These are phyloP conservation scores for Dipodomys spectabilis DNA, from an alignment of 2,113 vertebrate genomes.

Conservation along the genomic window DNA sequence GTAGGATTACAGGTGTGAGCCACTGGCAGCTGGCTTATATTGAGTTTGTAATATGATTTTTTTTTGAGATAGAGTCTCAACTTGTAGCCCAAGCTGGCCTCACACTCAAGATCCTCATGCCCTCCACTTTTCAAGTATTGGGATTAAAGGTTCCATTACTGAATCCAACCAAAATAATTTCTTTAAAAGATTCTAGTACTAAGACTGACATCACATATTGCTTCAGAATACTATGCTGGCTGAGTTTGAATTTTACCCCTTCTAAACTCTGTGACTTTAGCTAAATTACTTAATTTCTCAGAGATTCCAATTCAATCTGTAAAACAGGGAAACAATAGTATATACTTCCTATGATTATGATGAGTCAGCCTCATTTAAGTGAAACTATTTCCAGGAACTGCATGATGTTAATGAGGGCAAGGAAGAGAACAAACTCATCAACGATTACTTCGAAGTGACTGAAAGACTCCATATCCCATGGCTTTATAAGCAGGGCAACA, in stretches of 20 bases:
- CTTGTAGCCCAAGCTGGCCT: too few relatives aligned
- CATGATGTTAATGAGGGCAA: background rate
- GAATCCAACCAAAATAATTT: background rate
- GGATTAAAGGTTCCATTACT: too few relatives aligned
- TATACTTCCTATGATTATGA: background rate
- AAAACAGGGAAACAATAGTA: background rate
- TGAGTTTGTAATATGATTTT: too few relatives aligned
- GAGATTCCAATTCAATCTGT: background rate
- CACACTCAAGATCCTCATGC: too few relatives aligned
- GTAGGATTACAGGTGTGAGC: too few relatives aligned
- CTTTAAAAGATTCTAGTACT: constrained; percentile 17
- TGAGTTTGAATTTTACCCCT: background rate
- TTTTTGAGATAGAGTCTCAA: too few relatives aligned
- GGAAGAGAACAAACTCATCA: background rate
- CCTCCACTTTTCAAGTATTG: too few relatives aligned
- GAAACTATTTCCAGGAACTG: background rate
- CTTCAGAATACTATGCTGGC: background rate
- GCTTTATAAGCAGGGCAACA: background rate
- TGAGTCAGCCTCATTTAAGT: background rate
- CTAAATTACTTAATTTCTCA: background rate
- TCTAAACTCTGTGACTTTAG: background rate
- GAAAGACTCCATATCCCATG: background rate
- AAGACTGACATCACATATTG: background rate
- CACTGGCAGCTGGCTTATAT: too few relatives aligned
- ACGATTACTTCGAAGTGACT: background rate